Percentiles rank a stretch among this genome's conserved stretches.
Evolutionary conservation across 2,888 invertebrate genomes (phyloP).

Genomic region (Archips xylosteana): DNA sequence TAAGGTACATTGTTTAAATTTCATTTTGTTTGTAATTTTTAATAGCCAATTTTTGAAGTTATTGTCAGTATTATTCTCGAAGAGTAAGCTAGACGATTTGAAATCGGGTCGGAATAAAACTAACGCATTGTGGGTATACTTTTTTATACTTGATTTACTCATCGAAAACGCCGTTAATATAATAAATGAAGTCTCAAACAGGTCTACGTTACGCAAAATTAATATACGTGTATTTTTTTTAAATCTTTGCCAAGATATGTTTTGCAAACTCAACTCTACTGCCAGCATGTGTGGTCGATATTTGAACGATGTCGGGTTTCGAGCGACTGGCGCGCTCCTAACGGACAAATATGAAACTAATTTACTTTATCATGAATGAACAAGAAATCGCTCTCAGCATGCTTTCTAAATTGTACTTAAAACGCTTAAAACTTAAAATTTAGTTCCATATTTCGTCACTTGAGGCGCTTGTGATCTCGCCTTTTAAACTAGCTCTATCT

Average conservation of each 20-base stretch:
- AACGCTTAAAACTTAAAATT: not conserved
- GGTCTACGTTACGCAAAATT: not conserved
- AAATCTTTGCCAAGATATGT: slow-evolving; percentile 53
- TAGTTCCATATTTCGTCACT: slow-evolving; percentile 4
- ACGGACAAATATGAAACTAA: slow-evolving; percentile 17
- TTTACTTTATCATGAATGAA: not conserved
- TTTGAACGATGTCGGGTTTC: slow-evolving; percentile 15
- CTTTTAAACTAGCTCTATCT: not conserved
- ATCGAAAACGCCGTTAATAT: not conserved
- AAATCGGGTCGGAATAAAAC: no score
- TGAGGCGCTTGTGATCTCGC: slow-evolving; percentile 7
- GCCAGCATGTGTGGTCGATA: slow-evolving; percentile 58
- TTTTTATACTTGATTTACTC: not conserved
- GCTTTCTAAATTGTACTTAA: slow-evolving; percentile 18
- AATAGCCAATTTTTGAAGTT: no score
- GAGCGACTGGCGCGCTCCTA: slow-evolving; percentile 16
- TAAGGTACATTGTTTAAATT: no score
- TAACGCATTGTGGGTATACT: no score
- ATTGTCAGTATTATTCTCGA: no score
- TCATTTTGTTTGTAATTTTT: no score
- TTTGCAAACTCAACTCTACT: slow-evolving; percentile 53
- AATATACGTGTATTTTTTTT: slow-evolving; percentile 55
- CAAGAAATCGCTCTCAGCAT: not conserved
- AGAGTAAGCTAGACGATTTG: no score
- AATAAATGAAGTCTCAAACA: not conserved